These are phyloP conservation scores for Trichonephila clavata DNA, from an alignment of 1,140 invertebrate genomes.

Conservation along the genomic window DNA sequence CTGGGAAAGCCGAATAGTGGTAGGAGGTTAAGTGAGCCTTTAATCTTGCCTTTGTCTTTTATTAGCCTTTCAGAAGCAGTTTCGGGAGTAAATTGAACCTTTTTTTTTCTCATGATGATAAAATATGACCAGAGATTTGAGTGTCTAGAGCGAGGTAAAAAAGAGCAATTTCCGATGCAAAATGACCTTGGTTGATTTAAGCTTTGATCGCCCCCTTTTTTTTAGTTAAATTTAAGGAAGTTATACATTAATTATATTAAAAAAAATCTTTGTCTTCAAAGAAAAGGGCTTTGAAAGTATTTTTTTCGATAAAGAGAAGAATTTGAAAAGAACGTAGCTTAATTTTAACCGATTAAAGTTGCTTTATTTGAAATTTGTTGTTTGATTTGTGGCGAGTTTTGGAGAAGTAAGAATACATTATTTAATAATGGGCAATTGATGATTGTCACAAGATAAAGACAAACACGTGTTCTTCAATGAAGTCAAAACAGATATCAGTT, in stretches of 20 bases:
- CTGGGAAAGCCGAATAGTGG: neutral
- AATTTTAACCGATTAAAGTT: too few relatives aligned
- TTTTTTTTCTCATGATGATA: neutral
- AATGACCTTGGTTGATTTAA: neutral
- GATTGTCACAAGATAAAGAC: too few relatives aligned
- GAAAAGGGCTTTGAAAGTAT: too few relatives aligned
- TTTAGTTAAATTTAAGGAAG: neutral
- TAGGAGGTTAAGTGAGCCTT: neutral
- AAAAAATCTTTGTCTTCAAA: neutral
- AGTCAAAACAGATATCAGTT: too few relatives aligned
- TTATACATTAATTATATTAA: neutral
- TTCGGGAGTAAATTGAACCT: neutral
- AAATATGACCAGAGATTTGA: neutral
- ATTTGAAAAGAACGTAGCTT: too few relatives aligned
- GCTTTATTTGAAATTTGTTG: too few relatives aligned
- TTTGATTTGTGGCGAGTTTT: too few relatives aligned
- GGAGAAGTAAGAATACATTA: too few relatives aligned
- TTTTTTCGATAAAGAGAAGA: too few relatives aligned
- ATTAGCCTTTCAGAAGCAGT: neutral
- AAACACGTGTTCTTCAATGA: too few relatives aligned
- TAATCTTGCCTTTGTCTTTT: constrained; percentile 19
- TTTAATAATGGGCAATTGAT: too few relatives aligned
- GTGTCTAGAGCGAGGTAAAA: neutral
- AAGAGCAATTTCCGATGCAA: neutral
- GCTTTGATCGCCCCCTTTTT: neutral